These are phyloP conservation scores for Himalopsyche anomala DNA, from an alignment of 2,888 invertebrate genomes.

Conservation along the genomic window DNA sequence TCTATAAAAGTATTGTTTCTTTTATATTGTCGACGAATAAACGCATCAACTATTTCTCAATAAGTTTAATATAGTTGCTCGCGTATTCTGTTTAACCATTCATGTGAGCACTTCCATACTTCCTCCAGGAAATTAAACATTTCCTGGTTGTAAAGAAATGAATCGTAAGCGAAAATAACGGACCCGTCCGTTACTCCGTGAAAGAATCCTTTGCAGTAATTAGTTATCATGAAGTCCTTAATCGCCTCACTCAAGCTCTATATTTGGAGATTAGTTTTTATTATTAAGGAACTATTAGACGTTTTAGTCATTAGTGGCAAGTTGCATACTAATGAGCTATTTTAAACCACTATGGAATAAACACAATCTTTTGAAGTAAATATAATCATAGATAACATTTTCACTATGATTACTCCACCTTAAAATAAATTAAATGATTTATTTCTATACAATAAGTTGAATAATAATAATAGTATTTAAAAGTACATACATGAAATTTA, in stretches of 20 bases:
- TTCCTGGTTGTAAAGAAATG: not conserved
- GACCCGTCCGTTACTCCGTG: not conserved
- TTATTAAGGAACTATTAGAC: not conserved
- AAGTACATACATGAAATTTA: too few species aligned
- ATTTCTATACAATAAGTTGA: too few species aligned
- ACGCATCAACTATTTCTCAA: too few species aligned
- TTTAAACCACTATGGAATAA: too few species aligned
- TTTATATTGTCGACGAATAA: too few species aligned
- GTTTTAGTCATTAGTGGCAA: not conserved
- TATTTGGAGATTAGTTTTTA: not conserved
- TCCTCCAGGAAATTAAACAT: conserved; percentile 24
- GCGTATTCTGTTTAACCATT: not conserved
- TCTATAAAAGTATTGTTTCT: too few species aligned
- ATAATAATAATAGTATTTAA: too few species aligned
- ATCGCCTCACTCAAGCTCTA: not conserved
- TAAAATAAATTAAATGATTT: too few species aligned
- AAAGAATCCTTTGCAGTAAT: conserved; percentile 21
- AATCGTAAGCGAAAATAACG: not conserved
- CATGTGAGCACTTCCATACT: not conserved
- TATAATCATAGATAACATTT: too few species aligned
- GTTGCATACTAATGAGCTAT: not conserved
- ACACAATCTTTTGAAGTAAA: too few species aligned
- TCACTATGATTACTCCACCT: too few species aligned
- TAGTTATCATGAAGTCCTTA: conserved; percentile 4
- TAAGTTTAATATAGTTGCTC: not conserved